A percentile compares a stretch with the other conserved stretches of the same genome.
Conservation (phyloP, 2,113 vertebrate species). For the Colinus virginianus region DNA sequence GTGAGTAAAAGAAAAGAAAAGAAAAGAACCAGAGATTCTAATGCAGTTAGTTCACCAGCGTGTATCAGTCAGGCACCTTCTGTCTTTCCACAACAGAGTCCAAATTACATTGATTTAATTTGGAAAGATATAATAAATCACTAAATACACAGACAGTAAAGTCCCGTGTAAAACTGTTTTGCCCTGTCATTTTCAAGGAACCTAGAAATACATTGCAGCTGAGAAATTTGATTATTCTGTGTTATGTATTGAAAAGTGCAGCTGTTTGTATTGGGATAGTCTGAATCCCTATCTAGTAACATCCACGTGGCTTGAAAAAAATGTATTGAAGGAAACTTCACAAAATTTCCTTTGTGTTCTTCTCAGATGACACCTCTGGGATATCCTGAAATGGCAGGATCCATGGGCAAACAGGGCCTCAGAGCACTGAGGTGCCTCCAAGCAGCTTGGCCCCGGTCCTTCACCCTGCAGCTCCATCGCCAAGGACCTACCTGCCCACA, state of each 20-base stretch:
- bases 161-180: not conserved
- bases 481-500: not conserved
- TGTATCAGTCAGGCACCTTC: not conserved
- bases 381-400: not conserved
- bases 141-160: not conserved
- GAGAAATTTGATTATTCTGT: not conserved
- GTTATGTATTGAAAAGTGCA: not conserved
- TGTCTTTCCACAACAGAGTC: not conserved
- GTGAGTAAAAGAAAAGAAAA: not conserved
- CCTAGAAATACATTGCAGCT: not conserved
- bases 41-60: not conserved
- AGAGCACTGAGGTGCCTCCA: not conserved
- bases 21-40: not conserved
- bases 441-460: not conserved
- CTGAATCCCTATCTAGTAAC: not conserved
- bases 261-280: not conserved
- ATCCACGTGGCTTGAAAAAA: not conserved
- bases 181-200: not conserved
- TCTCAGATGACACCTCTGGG: not conserved
- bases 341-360: not conserved
- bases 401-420: not conserved
- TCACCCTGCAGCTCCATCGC: fast-evolving
- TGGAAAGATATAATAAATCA: slow-evolving; percentile 14
- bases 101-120: slow-evolving; percentile 26
- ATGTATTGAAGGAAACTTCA: not conserved